Evolutionary conservation across 1,140 invertebrate species (phyloP), one percentile per base, ranked within the genome.

Genomic region (Drosophila nebulosa): DNA sequence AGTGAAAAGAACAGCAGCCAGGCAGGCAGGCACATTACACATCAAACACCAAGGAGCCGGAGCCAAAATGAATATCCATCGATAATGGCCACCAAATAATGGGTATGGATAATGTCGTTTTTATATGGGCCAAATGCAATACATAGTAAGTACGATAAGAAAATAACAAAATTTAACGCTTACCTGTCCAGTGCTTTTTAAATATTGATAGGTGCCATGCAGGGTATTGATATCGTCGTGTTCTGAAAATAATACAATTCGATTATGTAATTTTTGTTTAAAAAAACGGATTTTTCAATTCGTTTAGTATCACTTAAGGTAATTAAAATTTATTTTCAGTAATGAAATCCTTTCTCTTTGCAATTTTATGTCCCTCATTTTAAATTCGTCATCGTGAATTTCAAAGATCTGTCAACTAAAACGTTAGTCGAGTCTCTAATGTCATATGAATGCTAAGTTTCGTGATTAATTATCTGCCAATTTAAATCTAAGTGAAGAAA

Each of bases 131-230:
- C 67, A 67, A 60, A 67, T 67, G 71, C 51, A 22, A 59, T 36
- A 60, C 10, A 52, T 27, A 30, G 67, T 71, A n/a, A n/a, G n/a
- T n/a, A n/a, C 46, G 9, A 24, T 52, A 24, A 7, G 10, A 21
- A 21, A 9, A 21, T n/a, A n/a, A 9, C 0, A 27, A 27, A 30
- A 46, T 1, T 46, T 18, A 21, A 9, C 39, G 68, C 88, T 89
- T 78, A 91, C 90, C 83, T 91, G 90, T 50, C 90, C 90, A n/a
- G 90, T 91, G 69, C 90, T 91, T 46, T 91, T 91, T 35, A 91
- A 64, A 58, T 91, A 91, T 78, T 91, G 66, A 72, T 85, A 91
- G 39, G 90, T 91, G 58, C 90, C 90, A 39, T 91, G 90, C 26
- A 91, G 70, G 4, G 90, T 89, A 26, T 91, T 91, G 16, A 91